These are phyloP conservation scores for Clarias pachynema DNA, from an alignment of 2,797 vertebrate genomes.

Conservation along the genomic window DNA sequence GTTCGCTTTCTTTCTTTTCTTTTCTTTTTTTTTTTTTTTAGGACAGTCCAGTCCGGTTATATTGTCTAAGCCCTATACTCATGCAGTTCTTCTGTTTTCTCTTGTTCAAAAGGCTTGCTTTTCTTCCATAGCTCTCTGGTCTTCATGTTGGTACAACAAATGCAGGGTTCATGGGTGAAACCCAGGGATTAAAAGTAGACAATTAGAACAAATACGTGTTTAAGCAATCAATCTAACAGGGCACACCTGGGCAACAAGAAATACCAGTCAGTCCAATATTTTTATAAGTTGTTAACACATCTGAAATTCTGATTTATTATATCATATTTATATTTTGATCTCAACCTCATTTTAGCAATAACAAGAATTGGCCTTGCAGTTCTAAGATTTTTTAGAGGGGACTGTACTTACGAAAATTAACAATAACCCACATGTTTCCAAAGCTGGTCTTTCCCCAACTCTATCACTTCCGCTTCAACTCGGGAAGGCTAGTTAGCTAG, in stretches of 20 bases:
- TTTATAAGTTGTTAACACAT: background rate
- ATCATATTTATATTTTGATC: background rate
- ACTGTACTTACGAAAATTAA: too few species aligned
- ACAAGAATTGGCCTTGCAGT: background rate
- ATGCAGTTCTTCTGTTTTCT: background rate
- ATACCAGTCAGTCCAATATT: background rate
- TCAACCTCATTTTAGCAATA: background rate
- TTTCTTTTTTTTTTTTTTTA: too few species aligned
- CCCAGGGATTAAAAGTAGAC: background rate
- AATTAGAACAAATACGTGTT: background rate
- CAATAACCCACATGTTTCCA: background rate
- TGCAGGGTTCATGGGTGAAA: background rate
- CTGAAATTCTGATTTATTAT: background rate
- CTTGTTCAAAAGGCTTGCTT: background rate
- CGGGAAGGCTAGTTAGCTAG: background rate
- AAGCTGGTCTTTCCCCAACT: background rate
- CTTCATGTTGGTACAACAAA: background rate
- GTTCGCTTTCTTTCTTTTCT: background rate
- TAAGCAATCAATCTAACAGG: background rate
- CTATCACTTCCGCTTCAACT: background rate
- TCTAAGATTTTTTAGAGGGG: background rate
- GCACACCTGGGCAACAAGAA: background rate
- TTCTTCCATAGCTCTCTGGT: background rate
- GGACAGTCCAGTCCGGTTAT: background rate
- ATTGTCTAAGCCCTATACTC: background rate